A percentile compares a stretch with the other conserved stretches of the same genome.
Evolutionary conservation across 2,797 vertebrate species (phyloP).

Genomic region (Premnoplex brunnescens): DNA sequence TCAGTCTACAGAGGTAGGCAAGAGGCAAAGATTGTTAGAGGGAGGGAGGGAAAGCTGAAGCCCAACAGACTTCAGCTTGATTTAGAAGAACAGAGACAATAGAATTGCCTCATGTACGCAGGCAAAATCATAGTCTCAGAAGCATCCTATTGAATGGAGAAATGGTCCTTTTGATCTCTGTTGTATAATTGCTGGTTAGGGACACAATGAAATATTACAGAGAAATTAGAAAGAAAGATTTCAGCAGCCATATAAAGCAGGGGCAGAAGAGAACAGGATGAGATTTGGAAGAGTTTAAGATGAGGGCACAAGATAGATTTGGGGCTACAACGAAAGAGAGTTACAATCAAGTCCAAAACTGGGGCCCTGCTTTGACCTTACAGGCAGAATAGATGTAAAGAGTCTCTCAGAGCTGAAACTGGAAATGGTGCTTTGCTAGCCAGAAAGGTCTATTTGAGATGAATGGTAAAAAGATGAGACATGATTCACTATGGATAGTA

Average conservation of each 20-base stretch:
- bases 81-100: neutral
- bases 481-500: neutral
- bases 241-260: neutral
- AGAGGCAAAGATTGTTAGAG: neutral
- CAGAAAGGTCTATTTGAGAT: neutral
- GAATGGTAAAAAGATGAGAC: neutral
- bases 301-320: neutral
- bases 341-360: neutral
- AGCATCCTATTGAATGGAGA: neutral
- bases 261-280: neutral
- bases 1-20: neutral
- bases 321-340: neutral
- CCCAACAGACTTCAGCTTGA: constrained; percentile 5
- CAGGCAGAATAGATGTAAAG: neutral
- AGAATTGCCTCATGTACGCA: neutral
- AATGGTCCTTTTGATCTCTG: neutral
- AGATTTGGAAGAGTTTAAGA: neutral
- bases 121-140: constrained; percentile 18
- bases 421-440: neutral
- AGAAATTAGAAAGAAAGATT: neutral
- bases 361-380: neutral
- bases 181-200: neutral
- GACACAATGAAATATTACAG: neutral
- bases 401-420: neutral
- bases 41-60: neutral